Percentiles rank a stretch among this genome's conserved stretches.
phyloP scores from a whole-genome alignment of 2,888 invertebrate species.

The Eupithecia inturbata region DNA sequence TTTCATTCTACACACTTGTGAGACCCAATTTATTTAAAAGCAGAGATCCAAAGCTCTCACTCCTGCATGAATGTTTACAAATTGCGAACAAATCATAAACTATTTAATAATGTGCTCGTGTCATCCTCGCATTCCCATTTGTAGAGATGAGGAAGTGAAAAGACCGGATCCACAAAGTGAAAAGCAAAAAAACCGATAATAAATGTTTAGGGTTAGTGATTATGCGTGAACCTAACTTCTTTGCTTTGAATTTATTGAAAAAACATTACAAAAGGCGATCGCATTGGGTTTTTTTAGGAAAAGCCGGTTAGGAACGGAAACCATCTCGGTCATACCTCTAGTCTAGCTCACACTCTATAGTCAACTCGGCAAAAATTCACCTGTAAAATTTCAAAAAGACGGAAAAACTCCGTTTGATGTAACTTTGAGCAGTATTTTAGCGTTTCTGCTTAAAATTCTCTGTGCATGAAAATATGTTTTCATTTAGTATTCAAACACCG shows the following conservation, averaged over 20 bases:
- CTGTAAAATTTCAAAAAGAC: conserved; percentile 10
- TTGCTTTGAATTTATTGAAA: too few species aligned
- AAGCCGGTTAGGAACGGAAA: not conserved
- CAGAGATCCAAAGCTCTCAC: not conserved
- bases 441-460: conserved; percentile 48
- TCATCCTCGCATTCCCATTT: not conserved
- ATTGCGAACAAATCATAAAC: not conserved
- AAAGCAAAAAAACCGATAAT: not conserved
- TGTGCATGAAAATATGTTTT: conserved; percentile 54
- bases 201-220: too few species aligned
- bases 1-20: not conserved
- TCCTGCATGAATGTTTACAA: not conserved
- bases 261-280: too few species aligned
- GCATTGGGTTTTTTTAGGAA: too few species aligned
- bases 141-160: not conserved
- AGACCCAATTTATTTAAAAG: not conserved
- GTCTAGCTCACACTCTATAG: not conserved
- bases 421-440: conserved; percentile 26
- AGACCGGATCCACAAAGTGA: not conserved
- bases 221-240: too few species aligned
- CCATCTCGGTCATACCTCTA: not conserved
- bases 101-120: not conserved
- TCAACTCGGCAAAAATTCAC: not conserved
- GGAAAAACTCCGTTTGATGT: conserved; percentile 20
- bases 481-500: conserved; percentile 55